Evolutionary conservation across 1,140 invertebrate genomes (phyloP).

Genomic region (Chionoecetes opilio): DNA sequence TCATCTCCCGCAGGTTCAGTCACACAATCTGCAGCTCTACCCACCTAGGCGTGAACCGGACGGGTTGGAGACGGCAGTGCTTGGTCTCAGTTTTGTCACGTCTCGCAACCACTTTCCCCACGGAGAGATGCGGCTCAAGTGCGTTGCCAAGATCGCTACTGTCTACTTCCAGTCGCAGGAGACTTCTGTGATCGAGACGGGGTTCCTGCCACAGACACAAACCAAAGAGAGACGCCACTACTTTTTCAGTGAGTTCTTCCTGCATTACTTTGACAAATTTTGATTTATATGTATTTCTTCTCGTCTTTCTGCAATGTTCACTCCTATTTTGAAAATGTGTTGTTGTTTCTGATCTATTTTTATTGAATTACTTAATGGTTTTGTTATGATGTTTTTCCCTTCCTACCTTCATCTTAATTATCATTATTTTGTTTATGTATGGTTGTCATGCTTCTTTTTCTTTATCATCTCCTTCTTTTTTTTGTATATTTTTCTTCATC

Average conservation of each 20-base stretch:
- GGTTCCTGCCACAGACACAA: conserved; percentile 56
- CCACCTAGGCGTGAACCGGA: conserved; percentile 65
- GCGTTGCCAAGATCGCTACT: conserved; percentile 70
- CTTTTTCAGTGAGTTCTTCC: conserved; percentile 56
- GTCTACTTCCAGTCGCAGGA: conserved; percentile 71
- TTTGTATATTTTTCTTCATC: not conserved
- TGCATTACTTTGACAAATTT: not conserved
- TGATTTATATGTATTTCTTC: not conserved
- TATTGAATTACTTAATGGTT: not conserved
- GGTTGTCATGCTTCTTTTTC: not conserved
- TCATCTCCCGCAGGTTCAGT: conserved; percentile 47
- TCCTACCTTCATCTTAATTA: too few relatives aligned
- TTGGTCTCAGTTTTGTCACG: conserved; percentile 75
- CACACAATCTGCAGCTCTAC: conserved; percentile 62
- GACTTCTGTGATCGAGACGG: conserved; percentile 69
- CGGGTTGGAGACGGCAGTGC: conserved; percentile 74
- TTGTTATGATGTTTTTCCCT: not conserved
- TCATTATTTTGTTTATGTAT: too few relatives aligned
- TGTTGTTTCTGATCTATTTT: too few relatives aligned
- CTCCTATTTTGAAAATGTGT: too few relatives aligned
- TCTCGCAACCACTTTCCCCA: conserved; percentile 66
- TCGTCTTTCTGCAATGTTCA: too few relatives aligned
- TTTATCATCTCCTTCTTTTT: not conserved
- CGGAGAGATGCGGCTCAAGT: conserved; percentile 71
- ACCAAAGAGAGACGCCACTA: conserved; percentile 54